Evolutionary conservation across 2,797 vertebrate genomes (phyloP).

Genomic region (Rhynchotus rufescens): DNA sequence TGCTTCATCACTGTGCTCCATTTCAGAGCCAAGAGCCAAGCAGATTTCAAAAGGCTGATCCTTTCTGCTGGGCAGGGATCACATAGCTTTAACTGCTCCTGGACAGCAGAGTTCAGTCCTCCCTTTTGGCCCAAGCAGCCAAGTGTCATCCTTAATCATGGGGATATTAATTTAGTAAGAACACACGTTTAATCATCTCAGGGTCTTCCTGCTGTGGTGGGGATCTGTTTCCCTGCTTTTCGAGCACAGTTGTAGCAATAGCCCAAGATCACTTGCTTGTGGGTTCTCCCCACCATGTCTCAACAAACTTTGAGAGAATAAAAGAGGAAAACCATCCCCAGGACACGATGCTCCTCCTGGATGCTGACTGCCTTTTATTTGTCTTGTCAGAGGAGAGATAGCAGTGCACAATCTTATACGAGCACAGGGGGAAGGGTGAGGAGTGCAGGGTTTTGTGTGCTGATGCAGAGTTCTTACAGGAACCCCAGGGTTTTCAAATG

Average conservation of each 20-base stretch:
- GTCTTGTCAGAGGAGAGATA: constrained; percentile 36
- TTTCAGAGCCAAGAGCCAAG: not conserved
- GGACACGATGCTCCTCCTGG: not conserved
- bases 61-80: not conserved
- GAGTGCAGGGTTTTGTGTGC: constrained; percentile 64
- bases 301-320: not conserved
- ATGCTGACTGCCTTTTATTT: not conserved
- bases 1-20: not conserved
- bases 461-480: constrained; percentile 67
- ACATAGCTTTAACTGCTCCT: not conserved
- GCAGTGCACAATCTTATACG: not conserved
- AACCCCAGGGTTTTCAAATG: constrained; percentile 64
- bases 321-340: not conserved
- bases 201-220: not conserved
- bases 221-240: not conserved
- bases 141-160: not conserved
- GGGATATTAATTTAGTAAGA: not conserved
- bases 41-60: not conserved
- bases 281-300: not conserved
- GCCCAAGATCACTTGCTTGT: not conserved
- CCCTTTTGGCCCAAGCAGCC: not conserved
- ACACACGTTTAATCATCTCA: constrained; percentile 8
- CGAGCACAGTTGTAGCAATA: not conserved
- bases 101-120: not conserved
- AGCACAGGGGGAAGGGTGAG: not conserved